A percentile compares a stretch with the other conserved stretches of the same genome.
Conservation (phyloP, 2,888 invertebrate genomes). For the Hypercompe scribonia region DNA sequence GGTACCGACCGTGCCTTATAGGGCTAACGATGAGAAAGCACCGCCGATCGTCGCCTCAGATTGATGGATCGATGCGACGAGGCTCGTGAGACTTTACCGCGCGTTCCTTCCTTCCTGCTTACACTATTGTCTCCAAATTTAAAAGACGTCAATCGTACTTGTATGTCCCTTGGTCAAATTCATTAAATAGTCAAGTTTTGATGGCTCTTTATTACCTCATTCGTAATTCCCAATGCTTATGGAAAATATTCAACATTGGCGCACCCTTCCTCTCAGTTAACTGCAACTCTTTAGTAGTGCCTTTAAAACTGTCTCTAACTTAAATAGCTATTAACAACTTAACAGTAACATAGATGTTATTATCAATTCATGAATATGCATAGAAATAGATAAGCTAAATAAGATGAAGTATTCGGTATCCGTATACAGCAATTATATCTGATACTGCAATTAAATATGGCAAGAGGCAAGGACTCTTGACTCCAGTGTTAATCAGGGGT, state of each 20-base stretch:
- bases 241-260: slow-evolving; percentile 21
- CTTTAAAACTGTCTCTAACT: slow-evolving; percentile 53
- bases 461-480: slow-evolving; percentile 67
- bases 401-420: slow-evolving; percentile 67
- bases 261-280: slow-evolving; percentile 36
- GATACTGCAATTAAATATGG: slow-evolving; percentile 66
- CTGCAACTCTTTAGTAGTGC: slow-evolving; percentile 53
- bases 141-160: slow-evolving; percentile 22
- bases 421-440: slow-evolving; percentile 63
- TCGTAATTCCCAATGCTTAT: neutral
- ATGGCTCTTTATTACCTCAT: neutral
- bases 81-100: slow-evolving; percentile 36
- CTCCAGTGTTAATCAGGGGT: slow-evolving; percentile 63
- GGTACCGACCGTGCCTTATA: slow-evolving; percentile 80
- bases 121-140: slow-evolving; percentile 28
- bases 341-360: slow-evolving; percentile 63
- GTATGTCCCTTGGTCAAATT: slow-evolving; percentile 5
- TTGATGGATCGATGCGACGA: slow-evolving; percentile 76
- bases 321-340: slow-evolving; percentile 58
- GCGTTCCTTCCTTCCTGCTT: slow-evolving; percentile 31
- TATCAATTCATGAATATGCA: slow-evolving; percentile 71
- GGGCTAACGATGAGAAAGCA: slow-evolving; percentile 87
- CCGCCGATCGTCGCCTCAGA: slow-evolving; percentile 78
- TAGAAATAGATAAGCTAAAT: slow-evolving; percentile 65
- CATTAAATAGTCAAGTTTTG: neutral